A percentile compares a stretch with the other conserved stretches of the same genome.
Conservation (phyloP, 1,140 invertebrate genomes). For the Zophobas atratus region DNA sequence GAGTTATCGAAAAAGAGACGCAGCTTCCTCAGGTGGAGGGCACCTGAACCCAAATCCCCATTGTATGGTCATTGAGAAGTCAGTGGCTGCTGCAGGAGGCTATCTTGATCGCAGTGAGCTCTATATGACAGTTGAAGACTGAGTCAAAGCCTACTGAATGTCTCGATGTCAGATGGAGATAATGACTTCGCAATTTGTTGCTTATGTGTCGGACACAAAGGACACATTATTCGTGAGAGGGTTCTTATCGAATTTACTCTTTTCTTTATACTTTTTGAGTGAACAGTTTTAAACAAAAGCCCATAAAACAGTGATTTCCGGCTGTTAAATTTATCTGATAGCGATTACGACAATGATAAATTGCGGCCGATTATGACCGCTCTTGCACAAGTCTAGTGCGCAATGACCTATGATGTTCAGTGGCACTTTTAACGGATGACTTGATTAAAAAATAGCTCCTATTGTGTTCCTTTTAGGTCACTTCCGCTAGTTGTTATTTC, state of each 20-base stretch:
- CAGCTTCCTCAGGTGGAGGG: conserved; percentile 38
- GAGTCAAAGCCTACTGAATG: conserved; percentile 51
- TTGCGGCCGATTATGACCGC: conserved; percentile 42
- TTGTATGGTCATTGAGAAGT: conserved; percentile 53
- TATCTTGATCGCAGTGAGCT: conserved; percentile 55
- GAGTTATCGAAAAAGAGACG: conserved; percentile 37
- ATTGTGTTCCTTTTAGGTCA: conserved; percentile 36
- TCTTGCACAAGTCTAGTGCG: conserved; percentile 39
- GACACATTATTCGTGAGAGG: conserved; percentile 11
- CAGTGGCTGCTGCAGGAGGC: conserved; percentile 55
- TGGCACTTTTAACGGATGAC: conserved; percentile 46
- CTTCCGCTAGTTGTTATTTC: conserved; percentile 27
- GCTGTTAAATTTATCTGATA: conserved; percentile 40
- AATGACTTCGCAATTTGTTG: conserved; percentile 56
- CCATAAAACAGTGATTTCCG: conserved; percentile 45
- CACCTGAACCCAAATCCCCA: conserved; percentile 50
- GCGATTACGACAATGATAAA: conserved; percentile 48
- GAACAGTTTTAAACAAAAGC: conserved; percentile 45
- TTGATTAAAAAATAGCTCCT: conserved; percentile 43
- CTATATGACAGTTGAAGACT: conserved; percentile 54
- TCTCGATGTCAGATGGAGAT: conserved; percentile 56
- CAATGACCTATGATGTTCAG: conserved; percentile 47
- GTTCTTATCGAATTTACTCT: conserved; percentile 26
- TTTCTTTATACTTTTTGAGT: conserved; percentile 9
- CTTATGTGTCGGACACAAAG: conserved; percentile 39